Evolutionary conservation across 2,888 invertebrate genomes (phyloP).

Genomic region (Aricia artaxerxes): DNA sequence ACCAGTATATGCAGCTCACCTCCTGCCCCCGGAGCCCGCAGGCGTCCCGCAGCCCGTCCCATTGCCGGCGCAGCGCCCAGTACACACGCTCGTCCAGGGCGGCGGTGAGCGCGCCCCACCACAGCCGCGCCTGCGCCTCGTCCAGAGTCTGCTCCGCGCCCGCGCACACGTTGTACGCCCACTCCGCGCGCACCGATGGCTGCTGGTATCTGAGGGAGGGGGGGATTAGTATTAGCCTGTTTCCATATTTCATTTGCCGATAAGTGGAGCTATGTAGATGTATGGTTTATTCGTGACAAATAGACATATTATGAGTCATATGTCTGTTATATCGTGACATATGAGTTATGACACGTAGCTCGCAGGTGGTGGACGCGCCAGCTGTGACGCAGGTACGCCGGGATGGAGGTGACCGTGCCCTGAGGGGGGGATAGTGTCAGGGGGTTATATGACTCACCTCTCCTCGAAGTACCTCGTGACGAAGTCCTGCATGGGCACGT

Average conservation of each 20-base stretch:
- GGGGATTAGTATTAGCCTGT: no score
- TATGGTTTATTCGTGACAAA: no score
- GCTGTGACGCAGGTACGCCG: slow-evolving; percentile 67
- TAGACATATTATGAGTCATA: no score
- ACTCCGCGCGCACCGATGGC: slow-evolving; percentile 71
- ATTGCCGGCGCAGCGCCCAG: slow-evolving; percentile 63
- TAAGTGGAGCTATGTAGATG: no score
- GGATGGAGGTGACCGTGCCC: slow-evolving; percentile 69
- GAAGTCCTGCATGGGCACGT: slow-evolving; percentile 67
- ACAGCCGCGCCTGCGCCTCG: slow-evolving; percentile 69
- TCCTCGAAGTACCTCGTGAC: slow-evolving; percentile 72
- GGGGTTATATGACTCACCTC: slow-evolving; percentile 49
- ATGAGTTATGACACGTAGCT: slow-evolving; percentile 56
- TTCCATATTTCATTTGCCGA: no score
- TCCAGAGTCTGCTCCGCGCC: slow-evolving; percentile 73
- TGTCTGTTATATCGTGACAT: no score
- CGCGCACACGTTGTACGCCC: slow-evolving; percentile 76
- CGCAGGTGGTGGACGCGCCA: slow-evolving; percentile 74
- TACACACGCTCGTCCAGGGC: slow-evolving; percentile 68
- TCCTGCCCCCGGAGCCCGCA: slow-evolving; percentile 56
- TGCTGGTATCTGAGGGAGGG: slow-evolving; percentile 64
- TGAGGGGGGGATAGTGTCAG: slow-evolving; percentile 39
- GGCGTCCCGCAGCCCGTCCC: slow-evolving; percentile 57
- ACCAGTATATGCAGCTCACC: slow-evolving; percentile 43
- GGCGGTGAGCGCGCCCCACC: slow-evolving; percentile 70